A percentile compares a stretch with the other conserved stretches of the same genome.
These are phyloP conservation scores for Alouatta caraya DNA, from an alignment of 2,797 vertebrate species.

Conservation along the genomic window DNA sequence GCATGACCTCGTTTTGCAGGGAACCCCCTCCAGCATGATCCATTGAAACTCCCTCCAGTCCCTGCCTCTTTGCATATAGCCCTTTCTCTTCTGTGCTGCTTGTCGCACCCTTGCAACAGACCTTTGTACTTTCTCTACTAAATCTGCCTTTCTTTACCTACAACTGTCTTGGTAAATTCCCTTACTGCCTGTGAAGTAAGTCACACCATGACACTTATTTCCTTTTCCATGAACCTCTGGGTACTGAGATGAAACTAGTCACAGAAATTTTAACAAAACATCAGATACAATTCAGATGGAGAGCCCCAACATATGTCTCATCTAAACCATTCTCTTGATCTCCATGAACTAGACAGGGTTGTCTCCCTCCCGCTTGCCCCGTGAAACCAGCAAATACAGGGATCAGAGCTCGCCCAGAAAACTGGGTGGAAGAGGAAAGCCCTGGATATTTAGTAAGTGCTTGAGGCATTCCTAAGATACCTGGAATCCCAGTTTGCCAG, in stretches of 20 bases:
- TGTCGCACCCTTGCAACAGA: too few species aligned
- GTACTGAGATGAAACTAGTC: neutral
- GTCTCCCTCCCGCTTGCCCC: neutral
- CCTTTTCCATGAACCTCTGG: neutral
- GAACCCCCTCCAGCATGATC: too few species aligned
- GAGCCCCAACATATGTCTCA: rapidly evolving
- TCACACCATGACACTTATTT: neutral
- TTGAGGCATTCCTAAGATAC: neutral
- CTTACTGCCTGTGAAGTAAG: neutral
- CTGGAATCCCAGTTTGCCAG: neutral
- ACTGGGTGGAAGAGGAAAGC: neutral
- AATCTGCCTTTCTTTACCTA: neutral
- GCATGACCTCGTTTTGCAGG: too few species aligned
- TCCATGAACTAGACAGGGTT: neutral
- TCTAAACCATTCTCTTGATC: neutral
- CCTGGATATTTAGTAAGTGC: neutral
- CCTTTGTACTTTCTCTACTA: neutral
- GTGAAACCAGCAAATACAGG: neutral
- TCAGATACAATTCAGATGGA: neutral
- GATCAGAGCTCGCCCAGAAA: neutral
- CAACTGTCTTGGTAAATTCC: neutral
- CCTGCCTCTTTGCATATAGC: neutral
- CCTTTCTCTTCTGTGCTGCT: neutral
- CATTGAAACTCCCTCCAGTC: too few species aligned
- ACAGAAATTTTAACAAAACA: neutral